Base-by-base conservation (phyloP, 92 coral and sea anemone genomes). In the Muricea muricata region DNA sequence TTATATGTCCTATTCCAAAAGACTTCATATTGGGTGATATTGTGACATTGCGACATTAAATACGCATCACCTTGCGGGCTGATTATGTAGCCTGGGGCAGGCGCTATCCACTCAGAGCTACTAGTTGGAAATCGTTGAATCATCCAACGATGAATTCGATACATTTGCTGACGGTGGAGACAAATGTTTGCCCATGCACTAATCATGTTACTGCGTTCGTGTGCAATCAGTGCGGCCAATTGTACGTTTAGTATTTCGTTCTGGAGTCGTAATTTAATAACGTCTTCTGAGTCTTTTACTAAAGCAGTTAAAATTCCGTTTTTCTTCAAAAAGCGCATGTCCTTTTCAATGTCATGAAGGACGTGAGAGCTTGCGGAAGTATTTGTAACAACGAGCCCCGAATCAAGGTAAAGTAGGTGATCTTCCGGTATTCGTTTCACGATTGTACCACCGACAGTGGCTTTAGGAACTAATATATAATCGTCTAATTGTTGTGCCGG, bases 181-280 rank as follows among this genome's bases (percentile, higher is more conserved):
- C 78, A 40, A 20, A 35, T 35, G 11, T 12, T 41, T 23, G 4
- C 29, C 78, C 78, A 72, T 3, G 55, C 2, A 20, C 20, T 20
- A 4, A 72, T 72, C 56, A 35, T 72, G 37, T 72, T 72, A 11
- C 2, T 18, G 7, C 78, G 57, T 72, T 72, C 57, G 25, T 72
- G 54, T 72, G 39, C 78, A 1, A 72, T 72, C 10, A 40, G 31
- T 1, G 78, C 78, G 2, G 21, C 78, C 1, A 72, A 1, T 30
- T 72, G 78, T 5, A 57, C 31, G 10, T n/a, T 25, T 21, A 45
- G n/a, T 6, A 45, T 1, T 18, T 39, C 37, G 42, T 37, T 9
- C 9, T 37, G 5, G 4, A 37, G 4, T 4, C 9, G 5, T 9
- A 4, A 4, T 37, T 4, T 9, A 9, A 4, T 37, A n/a, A n/a